phyloP scores from a whole-genome alignment of 2,888 invertebrate genomes.

The Sphaeridia pumilis region DNA sequence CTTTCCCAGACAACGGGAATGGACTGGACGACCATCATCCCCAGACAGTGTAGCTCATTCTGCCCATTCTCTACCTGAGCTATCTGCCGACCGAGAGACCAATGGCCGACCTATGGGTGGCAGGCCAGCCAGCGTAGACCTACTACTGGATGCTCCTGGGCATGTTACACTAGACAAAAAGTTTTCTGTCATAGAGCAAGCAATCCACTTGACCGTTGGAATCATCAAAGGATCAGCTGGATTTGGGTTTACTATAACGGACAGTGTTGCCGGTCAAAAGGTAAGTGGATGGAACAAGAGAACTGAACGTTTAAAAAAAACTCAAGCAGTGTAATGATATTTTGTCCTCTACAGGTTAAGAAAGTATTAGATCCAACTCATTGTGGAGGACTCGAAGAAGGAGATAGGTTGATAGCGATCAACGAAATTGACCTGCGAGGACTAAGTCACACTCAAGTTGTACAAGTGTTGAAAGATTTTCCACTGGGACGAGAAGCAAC shows the following conservation, averaged over 20 bases:
- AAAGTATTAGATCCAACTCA: constrained; percentile 75
- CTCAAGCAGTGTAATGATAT: too few relatives aligned
- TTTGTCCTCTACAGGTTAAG: constrained; percentile 42
- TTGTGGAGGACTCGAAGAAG: constrained; percentile 83
- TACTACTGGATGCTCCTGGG: constrained; percentile 28
- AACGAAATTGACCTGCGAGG: constrained; percentile 74
- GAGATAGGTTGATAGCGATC: constrained; percentile 83
- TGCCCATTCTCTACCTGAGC: constrained; percentile 35
- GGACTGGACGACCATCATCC: constrained; percentile 26
- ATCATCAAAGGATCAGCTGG: constrained; percentile 79
- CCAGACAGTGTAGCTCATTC: constrained; percentile 35
- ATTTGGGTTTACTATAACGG: constrained; percentile 97
- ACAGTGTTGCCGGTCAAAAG: constrained; percentile 82
- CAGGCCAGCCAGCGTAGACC: constrained; percentile 35
- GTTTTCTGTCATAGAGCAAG: constrained; percentile 19
- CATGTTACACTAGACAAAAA: constrained; percentile 20
- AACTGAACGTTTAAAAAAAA: too few relatives aligned
- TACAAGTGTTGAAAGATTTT: constrained; percentile 77
- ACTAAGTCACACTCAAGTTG: constrained; percentile 85
- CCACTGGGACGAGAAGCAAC: constrained; percentile 74
- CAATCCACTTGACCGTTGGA: constrained; percentile 45
- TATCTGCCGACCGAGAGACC: constrained; percentile 26
- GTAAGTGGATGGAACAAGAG: constrained; percentile 19
- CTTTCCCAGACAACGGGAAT: constrained; percentile 26
- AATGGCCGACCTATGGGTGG: constrained; percentile 27